These are phyloP conservation scores for Manis pentadactyla DNA, from an alignment of 2,797 vertebrate genomes.

Conservation along the genomic window DNA sequence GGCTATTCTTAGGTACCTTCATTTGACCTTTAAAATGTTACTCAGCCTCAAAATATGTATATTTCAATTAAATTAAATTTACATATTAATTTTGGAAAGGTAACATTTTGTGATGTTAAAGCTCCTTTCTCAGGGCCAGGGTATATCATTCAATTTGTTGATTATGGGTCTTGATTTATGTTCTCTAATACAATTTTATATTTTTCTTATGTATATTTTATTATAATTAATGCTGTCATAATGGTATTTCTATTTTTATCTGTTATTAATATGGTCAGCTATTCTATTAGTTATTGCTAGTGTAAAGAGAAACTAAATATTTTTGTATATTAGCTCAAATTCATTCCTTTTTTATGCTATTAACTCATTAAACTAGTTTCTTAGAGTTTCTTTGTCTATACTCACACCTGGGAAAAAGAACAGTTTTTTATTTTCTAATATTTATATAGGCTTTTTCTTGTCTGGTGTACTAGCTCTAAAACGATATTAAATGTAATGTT, in stretches of 20 bases:
- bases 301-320: background rate
- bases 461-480: background rate
- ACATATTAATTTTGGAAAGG: constrained; percentile 44
- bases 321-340: background rate
- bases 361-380: background rate
- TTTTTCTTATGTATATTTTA: constrained; percentile 34
- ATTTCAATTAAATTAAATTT: constrained; percentile 11
- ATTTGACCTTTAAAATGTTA: constrained; percentile 27
- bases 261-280: background rate
- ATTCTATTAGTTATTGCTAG: background rate
- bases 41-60: constrained; percentile 2
- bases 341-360: background rate
- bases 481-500: background rate
- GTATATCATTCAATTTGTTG: background rate
- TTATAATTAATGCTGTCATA: constrained; percentile 23
- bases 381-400: background rate
- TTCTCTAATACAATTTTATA: background rate
- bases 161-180: background rate
- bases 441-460: constrained; percentile 1
- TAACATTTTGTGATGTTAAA: background rate
- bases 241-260: background rate
- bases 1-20: background rate
- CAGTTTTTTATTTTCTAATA: background rate
- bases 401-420: background rate
- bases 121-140: background rate